Base-by-base conservation (phyloP, 1,140 invertebrate species). In the Branchinecta lindahli region DNA sequence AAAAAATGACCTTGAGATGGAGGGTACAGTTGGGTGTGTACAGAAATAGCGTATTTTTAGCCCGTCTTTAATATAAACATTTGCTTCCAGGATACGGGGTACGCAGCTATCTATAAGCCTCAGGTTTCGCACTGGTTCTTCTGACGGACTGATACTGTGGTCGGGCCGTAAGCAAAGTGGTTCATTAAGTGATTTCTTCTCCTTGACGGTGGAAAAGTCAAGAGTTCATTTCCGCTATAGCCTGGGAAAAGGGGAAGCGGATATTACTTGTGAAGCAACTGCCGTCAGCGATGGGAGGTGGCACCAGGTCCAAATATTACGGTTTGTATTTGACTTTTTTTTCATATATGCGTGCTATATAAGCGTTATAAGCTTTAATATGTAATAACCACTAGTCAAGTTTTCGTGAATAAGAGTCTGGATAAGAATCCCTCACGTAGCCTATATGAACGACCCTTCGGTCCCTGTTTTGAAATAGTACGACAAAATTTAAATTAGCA, bases 101-200 rank as follows among this genome's bases (percentile, higher is more conserved):
- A 85, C 87, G 78, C 86, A 86, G 72, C 82, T 92, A 70, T 88
- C 90, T 77, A 86, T 94, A 73, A 89, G 90, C 80, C 85, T 94
- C 77, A 81, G 86, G 76, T 88, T 91, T 77, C 85, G 83, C 76
- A 85, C 85, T 65, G 83, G 80, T 69, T 84, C 78, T 44, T 79
- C 83, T n/a, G 80, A 84, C 75, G 93, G 92, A 0, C 80, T 97
- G 67, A 81, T 97, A n/a, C 80, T 96, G 21, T 96, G 92, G 92
- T 88, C 87, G 71, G 91, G 92, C n/a, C 82, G 87, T 47, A 84
- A 86, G 73, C 83, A 83, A 70, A 81, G 82, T 69, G 73, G 72
- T 15, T 73, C 73, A 33, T 72, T 73, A 44, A 83, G 84, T 46
- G 89, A 91, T 77, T 96, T 88, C 79, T 80, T 96, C 20, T 87